These are phyloP conservation scores for Drosophila rufa DNA, from an alignment of 1,140 invertebrate species.

Conservation along the genomic window DNA sequence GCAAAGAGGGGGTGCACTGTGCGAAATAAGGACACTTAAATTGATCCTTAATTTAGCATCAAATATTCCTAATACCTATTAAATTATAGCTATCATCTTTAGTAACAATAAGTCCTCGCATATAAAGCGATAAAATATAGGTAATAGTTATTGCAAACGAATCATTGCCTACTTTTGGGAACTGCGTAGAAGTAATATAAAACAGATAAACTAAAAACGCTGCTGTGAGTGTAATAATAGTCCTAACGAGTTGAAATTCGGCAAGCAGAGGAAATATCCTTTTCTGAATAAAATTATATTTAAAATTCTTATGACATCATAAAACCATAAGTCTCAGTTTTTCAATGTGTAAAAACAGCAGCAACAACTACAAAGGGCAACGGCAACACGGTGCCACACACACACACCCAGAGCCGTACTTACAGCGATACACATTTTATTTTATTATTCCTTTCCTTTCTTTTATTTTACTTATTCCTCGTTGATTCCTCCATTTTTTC, in stretches of 20 bases:
- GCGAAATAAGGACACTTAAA: background rate
- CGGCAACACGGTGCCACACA: constrained; percentile 36
- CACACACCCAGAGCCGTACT: constrained; percentile 24
- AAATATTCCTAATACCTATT: background rate
- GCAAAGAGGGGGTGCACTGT: constrained; percentile 29
- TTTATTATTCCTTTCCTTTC: constrained; percentile 78
- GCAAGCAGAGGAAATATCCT: background rate
- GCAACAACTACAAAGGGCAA: constrained; percentile 32
- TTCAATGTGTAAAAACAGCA: constrained; percentile 13
- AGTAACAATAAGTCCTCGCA: too few species aligned
- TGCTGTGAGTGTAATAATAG: background rate
- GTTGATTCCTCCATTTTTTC: constrained; percentile 56
- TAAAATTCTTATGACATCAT: background rate
- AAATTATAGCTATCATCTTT: background rate
- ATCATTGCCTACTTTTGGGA: background rate
- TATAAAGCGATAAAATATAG: too few species aligned
- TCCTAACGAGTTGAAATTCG: background rate
- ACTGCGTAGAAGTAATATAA: background rate
- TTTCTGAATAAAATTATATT: background rate
- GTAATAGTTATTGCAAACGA: background rate
- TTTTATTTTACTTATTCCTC: constrained; percentile 67
- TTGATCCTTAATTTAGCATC: background rate
- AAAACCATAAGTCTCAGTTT: background rate
- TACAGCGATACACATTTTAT: constrained; percentile 79
- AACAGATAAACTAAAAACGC: too few species aligned